Base-by-base conservation (phyloP, 1,140 invertebrate genomes). In the Halotydeus destructor region DNA sequence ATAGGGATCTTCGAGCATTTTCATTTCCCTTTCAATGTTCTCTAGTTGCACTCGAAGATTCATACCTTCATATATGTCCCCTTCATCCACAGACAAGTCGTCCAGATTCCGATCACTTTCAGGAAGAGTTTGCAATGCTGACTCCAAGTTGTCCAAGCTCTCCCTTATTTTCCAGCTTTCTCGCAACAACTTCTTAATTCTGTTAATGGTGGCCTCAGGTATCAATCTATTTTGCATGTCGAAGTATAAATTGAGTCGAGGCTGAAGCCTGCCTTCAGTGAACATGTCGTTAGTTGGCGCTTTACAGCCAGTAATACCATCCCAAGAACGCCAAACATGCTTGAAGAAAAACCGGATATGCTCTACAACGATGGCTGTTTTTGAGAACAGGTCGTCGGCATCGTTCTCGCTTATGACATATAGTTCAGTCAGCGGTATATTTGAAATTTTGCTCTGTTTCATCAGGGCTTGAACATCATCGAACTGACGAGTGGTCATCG, bases 361-460 rank as follows among this genome's bases (percentile, higher is more conserved):
- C 40, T 52, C 50, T 34, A 53, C 48, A 19, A 46, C 32, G 9
- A 44, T 14, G 11, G 52, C 52, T 12, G 49, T 53, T 35, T 49
- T 47, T 8, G 31, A 30, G 44, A 33, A 53, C n/a, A 36, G 24
- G 24, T 39, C 44, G 14, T 52, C 46, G 24, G 47, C 40, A 22
- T 48, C 46, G 22, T 33, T 39, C 30, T 51, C 49, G 33, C 44
- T 48, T 3, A 50, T 47, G 5, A 43, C 31, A 48, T 47, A 50
- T 6, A 52, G 31, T 36, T 52, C 49, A 22, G 31, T 34, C 4
- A 52, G 28, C 16, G 49, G 49, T n/a, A 49, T 47, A 31, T 30
- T 47, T 5, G 25, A 9, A 23, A 43, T 24, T 16, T 28, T 27
- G 8, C 21, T 37, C 22, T 47, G 11, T 30, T 42, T 25, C 9